Conservation (phyloP, 2,113 vertebrate species). For the Rhegmatorhina hoffmannsi region DNA sequence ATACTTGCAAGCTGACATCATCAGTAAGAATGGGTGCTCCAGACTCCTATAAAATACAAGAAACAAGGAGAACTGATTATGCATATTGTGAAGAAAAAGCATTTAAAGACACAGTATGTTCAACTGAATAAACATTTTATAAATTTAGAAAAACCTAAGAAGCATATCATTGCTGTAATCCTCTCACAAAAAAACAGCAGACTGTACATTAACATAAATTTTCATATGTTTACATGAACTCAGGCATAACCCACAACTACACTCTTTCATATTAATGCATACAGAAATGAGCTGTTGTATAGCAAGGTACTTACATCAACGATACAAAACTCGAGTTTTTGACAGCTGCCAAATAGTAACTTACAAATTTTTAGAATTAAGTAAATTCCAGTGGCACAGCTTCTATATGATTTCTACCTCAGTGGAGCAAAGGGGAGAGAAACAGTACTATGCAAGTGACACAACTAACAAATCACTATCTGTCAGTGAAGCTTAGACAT, state of each 20-base stretch:
- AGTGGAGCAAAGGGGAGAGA: not conserved
- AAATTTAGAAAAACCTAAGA: not conserved
- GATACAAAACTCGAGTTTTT: not conserved
- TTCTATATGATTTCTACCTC: not conserved
- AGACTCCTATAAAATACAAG: constrained; percentile 82
- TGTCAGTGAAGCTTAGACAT: not conserved
- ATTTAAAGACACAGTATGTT: not conserved
- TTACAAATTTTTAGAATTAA: not conserved
- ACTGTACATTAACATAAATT: constrained; percentile 1
- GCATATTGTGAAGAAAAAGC: not conserved
- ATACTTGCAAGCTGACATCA: constrained; percentile 96
- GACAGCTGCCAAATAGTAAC: not conserved
- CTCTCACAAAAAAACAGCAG: not conserved
- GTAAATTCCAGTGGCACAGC: not conserved
- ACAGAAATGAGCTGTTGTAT: not conserved
- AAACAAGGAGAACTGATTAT: not conserved
- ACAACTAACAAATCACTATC: not conserved
- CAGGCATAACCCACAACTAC: not conserved
- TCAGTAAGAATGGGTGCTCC: constrained; percentile 97
- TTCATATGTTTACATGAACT: constrained; percentile 15
- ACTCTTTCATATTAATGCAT: not conserved
- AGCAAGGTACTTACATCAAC: not conserved
- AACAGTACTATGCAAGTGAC: not conserved
- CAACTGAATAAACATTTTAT: not conserved
- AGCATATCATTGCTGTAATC: not conserved